These are phyloP conservation scores for Eublepharis macularius DNA, from an alignment of 2,113 vertebrate species.

Conservation along the genomic window DNA sequence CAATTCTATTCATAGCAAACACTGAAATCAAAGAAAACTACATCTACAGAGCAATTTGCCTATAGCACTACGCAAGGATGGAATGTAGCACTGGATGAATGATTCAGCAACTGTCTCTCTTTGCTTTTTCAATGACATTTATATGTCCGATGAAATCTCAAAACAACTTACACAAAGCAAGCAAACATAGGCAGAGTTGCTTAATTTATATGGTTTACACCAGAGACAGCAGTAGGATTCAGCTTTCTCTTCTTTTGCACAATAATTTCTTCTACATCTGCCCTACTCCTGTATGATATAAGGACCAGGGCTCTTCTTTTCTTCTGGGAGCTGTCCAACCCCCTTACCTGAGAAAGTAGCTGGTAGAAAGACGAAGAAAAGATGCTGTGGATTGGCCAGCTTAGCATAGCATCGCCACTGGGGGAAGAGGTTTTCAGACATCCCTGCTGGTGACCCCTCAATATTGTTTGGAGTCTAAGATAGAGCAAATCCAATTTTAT, in stretches of 20 bases:
- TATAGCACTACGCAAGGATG: neutral
- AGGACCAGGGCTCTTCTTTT: neutral
- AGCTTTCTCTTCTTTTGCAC: neutral
- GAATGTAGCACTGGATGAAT: neutral
- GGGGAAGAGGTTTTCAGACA: slow-evolving; percentile 60
- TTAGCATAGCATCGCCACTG: slow-evolving; percentile 94
- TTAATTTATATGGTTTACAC: neutral
- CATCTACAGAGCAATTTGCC: neutral
- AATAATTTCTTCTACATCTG: neutral
- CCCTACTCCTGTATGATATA: neutral
- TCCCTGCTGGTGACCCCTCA: slow-evolving; percentile 73
- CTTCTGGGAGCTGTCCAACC: neutral
- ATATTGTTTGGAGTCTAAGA: slow-evolving; percentile 82
- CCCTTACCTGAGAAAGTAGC: slow-evolving; percentile 85
- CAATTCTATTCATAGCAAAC: neutral
- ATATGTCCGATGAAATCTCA: neutral
- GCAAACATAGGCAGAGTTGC: neutral
- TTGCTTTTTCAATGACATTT: neutral
- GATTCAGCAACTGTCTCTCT: neutral
- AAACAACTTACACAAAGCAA: neutral
- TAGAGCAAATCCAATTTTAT: neutral
- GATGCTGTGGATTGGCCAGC: slow-evolving; percentile 86
- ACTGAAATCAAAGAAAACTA: neutral
- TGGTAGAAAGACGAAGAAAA: slow-evolving; percentile 93
- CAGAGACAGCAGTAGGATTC: neutral